These are phyloP conservation scores for Alloplasta piceator DNA, from an alignment of 2,888 invertebrate genomes.

Conservation along the genomic window DNA sequence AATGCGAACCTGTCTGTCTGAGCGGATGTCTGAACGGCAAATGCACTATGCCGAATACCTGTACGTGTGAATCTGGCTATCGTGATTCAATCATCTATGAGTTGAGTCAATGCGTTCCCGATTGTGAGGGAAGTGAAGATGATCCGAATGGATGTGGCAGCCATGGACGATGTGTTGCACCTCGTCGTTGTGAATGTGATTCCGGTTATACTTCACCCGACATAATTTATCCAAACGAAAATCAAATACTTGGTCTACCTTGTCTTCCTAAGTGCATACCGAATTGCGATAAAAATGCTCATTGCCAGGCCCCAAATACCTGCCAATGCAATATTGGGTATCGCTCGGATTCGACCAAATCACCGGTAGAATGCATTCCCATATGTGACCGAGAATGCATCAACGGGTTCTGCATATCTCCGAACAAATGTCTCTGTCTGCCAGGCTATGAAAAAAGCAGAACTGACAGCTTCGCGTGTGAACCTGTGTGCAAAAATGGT, in stretches of 20 bases:
- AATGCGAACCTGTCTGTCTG: conserved; percentile 9
- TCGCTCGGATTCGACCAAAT: background rate
- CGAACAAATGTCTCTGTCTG: conserved; percentile 8
- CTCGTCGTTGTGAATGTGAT: conserved; percentile 13
- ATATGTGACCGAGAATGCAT: conserved; percentile 8
- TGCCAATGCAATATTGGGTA: conserved; percentile 41
- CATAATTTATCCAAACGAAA: background rate
- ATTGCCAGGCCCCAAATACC: conserved; percentile 39
- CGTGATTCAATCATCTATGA: background rate
- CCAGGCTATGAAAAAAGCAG: background rate
- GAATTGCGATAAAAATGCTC: conserved; percentile 1
- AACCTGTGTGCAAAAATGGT: conserved; percentile 23
- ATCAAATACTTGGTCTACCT: background rate
- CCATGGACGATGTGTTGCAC: conserved; percentile 24
- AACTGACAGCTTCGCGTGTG: background rate
- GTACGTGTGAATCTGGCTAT: conserved; percentile 10
- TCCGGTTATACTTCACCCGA: conserved; percentile 14
- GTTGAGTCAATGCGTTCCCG: conserved; percentile 7
- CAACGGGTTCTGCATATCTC: conserved; percentile 18
- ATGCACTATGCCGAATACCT: conserved; percentile 17
- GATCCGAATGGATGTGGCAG: conserved; percentile 21
- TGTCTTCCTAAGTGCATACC: conserved; percentile 33
- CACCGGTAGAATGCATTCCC: background rate
- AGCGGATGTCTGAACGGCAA: conserved; percentile 17
- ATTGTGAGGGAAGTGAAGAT: conserved; percentile 10